These are phyloP conservation scores for Abscondita cerata DNA, from an alignment of 2,888 invertebrate genomes.

Conservation along the genomic window DNA sequence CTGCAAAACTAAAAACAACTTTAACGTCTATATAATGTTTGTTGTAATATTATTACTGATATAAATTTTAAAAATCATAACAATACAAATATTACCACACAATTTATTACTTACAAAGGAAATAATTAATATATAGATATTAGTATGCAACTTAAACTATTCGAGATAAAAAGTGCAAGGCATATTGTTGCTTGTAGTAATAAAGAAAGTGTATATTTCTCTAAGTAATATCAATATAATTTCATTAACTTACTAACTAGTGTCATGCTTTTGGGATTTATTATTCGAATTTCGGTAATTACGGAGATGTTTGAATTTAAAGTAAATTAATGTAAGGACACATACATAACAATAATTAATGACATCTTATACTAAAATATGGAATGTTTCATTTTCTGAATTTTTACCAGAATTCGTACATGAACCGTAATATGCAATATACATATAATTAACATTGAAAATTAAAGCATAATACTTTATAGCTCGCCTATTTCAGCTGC, in stretches of 20 bases:
- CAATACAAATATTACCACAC: constrained; percentile 9
- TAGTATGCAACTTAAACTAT: constrained; percentile 44
- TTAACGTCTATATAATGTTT: constrained; percentile 24
- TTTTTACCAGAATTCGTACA: background rate
- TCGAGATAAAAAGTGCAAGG: constrained; percentile 44
- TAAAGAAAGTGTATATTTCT: constrained; percentile 5
- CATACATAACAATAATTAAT: constrained; percentile 5
- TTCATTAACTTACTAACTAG: constrained; percentile 1
- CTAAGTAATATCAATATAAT: constrained; percentile 8
- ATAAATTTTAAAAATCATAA: constrained; percentile 13
- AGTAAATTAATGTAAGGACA: background rate
- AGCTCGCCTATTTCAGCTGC: constrained; percentile 1
- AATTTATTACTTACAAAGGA: constrained; percentile 25
- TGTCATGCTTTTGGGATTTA: constrained; percentile 4
- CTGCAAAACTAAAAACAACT: constrained; percentile 44
- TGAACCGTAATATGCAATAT: constrained; percentile 3
- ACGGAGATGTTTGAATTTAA: background rate
- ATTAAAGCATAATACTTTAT: constrained; percentile 8
- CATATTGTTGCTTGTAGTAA: constrained; percentile 39
- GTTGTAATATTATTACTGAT: constrained; percentile 11
- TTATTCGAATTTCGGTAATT: background rate
- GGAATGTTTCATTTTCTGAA: constrained; percentile 5
- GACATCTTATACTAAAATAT: constrained; percentile 6
- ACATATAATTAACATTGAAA: constrained; percentile 9
- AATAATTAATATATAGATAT: constrained; percentile 34